These are phyloP conservation scores for Rhinoraja longicauda DNA, from an alignment of 2,797 vertebrate genomes.

Conservation along the genomic window DNA sequence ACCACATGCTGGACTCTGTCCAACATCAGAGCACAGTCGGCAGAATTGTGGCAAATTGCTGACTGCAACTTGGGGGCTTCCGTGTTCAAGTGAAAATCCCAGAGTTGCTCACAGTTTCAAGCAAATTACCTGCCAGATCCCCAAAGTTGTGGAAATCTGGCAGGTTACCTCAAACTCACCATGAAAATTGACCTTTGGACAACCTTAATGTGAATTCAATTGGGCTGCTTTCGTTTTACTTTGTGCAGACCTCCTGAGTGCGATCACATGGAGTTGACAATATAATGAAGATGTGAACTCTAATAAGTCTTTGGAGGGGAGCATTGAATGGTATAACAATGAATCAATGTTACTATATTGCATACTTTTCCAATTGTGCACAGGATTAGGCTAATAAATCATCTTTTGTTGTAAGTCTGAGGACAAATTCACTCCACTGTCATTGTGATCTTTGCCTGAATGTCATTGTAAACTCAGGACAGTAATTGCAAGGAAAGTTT, in stretches of 20 bases:
- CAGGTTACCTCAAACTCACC: not conserved
- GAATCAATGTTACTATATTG: too few species aligned
- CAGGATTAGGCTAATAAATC: not conserved
- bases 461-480: not conserved
- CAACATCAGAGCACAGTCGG: too few species aligned
- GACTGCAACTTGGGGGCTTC: too few species aligned
- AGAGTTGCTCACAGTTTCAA: too few species aligned
- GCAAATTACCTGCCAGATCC: too few species aligned
- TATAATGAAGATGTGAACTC: not conserved
- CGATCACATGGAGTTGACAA: not conserved
- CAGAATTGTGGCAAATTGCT: too few species aligned
- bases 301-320: not conserved
- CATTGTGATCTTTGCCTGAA: not conserved
- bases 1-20: too few species aligned
- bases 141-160: not conserved
- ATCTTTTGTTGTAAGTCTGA: not conserved
- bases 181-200: not conserved
- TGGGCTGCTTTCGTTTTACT: not conserved
- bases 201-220: not conserved
- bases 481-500: not conserved
- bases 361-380: not conserved
- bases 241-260: not conserved
- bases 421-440: not conserved
- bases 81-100: too few species aligned
- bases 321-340: not conserved